phyloP scores from a whole-genome alignment of 2,888 invertebrate genomes.

The Acholoe squamosa region DNA sequence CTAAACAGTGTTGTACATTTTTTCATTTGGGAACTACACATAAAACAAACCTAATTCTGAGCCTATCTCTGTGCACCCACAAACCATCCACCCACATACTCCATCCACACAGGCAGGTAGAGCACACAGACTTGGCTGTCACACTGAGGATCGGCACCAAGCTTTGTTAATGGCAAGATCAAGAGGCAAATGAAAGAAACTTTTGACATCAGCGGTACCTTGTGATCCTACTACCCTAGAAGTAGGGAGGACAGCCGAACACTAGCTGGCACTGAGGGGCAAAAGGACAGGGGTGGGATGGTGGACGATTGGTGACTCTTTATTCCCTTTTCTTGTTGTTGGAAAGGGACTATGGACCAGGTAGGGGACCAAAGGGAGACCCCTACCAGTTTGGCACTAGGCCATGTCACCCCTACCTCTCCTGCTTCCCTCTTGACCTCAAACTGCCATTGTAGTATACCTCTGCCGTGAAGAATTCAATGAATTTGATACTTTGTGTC shows the following conservation, averaged over 20 bases:
- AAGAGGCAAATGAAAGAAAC: neutral
- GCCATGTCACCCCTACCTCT: neutral
- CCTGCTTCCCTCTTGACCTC: neutral
- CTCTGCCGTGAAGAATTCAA: no score
- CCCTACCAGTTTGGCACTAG: neutral
- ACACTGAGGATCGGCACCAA: neutral
- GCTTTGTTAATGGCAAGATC: conserved; percentile 34
- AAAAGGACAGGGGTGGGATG: neutral
- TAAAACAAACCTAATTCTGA: no score
- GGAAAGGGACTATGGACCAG: neutral
- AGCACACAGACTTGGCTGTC: neutral
- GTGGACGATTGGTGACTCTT: neutral
- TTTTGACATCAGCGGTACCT: neutral
- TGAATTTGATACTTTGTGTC: no score
- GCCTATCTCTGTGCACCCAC: no score
- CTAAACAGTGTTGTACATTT: no score
- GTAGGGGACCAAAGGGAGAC: neutral
- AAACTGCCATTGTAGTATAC: neutral
- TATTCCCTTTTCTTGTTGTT: neutral
- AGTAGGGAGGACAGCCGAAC: neutral
- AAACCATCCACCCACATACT: no score
- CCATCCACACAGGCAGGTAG: no score
- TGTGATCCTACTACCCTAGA: neutral
- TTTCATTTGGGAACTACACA: no score
- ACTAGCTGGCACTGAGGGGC: neutral